Evolutionary conservation across 1,140 invertebrate species (phyloP).

Genomic region (Ridgeia piscesae): DNA sequence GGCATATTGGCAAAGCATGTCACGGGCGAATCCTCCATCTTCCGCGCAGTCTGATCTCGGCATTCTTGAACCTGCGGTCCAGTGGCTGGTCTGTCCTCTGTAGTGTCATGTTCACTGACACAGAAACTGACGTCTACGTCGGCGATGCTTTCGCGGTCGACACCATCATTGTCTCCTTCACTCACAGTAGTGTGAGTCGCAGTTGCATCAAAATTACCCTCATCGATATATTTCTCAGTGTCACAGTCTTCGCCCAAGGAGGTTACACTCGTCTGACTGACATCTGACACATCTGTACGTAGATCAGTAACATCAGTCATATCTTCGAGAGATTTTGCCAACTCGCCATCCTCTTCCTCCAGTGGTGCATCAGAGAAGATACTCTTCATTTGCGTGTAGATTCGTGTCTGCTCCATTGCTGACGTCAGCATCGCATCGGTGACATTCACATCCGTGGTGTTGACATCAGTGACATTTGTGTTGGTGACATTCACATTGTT

Average conservation of each 20-base stretch:
- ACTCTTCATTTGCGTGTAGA: not conserved
- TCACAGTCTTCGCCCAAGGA: not conserved
- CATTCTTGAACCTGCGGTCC: not conserved
- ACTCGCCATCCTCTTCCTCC: not conserved
- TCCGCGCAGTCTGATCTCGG: not conserved
- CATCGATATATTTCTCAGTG: not conserved
- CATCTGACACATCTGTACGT: not conserved
- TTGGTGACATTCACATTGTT: too few species aligned
- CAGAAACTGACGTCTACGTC: not conserved
- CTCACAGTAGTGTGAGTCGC: not conserved
- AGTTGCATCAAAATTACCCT: not conserved
- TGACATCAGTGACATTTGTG: too few species aligned
- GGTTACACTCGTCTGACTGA: not conserved
- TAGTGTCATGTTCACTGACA: not conserved
- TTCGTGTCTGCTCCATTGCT: not conserved
- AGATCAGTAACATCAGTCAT: not conserved
- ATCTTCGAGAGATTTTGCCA: not conserved
- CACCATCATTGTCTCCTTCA: not conserved
- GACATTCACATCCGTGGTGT: too few species aligned
- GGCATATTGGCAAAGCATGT: conserved; percentile 45
- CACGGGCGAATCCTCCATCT: not conserved
- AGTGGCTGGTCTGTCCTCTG: not conserved
- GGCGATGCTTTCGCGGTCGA: not conserved
- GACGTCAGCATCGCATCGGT: not conserved
- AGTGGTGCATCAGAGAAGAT: not conserved